A percentile compares a stretch with the other conserved stretches of the same genome.
phyloP scores from a whole-genome alignment of 2,113 vertebrate genomes.

The Hippopotamus amphibius region DNA sequence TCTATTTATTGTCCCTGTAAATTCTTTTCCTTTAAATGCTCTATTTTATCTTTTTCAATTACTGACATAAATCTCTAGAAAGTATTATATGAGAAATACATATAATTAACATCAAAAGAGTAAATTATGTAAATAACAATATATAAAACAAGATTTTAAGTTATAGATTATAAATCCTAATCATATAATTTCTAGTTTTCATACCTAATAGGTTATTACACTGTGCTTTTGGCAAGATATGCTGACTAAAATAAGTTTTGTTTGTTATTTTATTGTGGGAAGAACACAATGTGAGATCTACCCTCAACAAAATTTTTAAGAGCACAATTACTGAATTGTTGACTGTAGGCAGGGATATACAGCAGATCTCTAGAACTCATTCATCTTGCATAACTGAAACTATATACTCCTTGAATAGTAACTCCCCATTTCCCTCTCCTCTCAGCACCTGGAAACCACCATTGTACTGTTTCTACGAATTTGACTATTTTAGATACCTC shows the following conservation, averaged over 20 bases:
- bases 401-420: background rate
- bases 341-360: background rate
- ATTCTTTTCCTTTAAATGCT: background rate
- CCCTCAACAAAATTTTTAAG: background rate
- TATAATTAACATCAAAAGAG: background rate
- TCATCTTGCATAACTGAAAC: background rate
- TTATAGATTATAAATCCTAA: background rate
- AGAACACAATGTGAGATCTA: background rate
- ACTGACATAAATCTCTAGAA: background rate
- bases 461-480: background rate
- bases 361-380: background rate
- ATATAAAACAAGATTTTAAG: background rate
- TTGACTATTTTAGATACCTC: background rate
- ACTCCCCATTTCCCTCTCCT: background rate
- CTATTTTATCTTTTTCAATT: background rate
- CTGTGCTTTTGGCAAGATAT: background rate
- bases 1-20: background rate
- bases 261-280: background rate
- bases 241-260: background rate
- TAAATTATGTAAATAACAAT: background rate
- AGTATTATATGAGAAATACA: background rate
- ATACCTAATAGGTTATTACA: background rate
- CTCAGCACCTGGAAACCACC: background rate
- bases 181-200: background rate
- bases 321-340: background rate